A percentile compares a stretch with the other conserved stretches of the same genome.
Conservation (phyloP, 2,113 vertebrate genomes). For the Calidris pygmaea region DNA sequence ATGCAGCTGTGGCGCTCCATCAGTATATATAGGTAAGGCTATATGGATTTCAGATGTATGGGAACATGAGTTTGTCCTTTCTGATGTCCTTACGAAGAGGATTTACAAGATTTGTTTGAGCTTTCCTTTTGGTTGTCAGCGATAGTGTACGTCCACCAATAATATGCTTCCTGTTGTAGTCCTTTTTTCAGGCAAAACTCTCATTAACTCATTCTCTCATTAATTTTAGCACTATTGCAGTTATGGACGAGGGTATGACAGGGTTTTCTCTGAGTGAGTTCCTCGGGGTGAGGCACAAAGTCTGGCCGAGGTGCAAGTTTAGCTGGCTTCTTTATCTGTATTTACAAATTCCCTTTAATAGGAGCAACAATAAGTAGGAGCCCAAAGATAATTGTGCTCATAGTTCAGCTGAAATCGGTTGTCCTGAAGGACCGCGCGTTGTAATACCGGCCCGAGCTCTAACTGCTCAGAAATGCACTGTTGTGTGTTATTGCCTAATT, state of each 20-base stretch:
- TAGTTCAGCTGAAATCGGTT: background rate
- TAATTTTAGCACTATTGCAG: background rate
- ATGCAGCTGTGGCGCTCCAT: slow-evolving; percentile 13
- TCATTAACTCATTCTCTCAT: background rate
- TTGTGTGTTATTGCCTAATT: slow-evolving; percentile 53
- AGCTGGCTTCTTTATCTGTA: slow-evolving; percentile 21
- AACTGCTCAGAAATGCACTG: slow-evolving; percentile 12
- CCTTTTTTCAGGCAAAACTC: background rate
- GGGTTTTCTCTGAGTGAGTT: background rate
- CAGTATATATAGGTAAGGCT: slow-evolving; percentile 39
- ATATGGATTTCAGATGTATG: slow-evolving; percentile 48
- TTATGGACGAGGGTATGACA: background rate
- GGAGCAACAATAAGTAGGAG: slow-evolving; percentile 47
- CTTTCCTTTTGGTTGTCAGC: slow-evolving; percentile 37
- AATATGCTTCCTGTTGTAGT: background rate
- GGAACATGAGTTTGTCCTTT: slow-evolving; percentile 29
- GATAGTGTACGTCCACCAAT: slow-evolving; percentile 7
- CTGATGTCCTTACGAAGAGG: slow-evolving; percentile 44
- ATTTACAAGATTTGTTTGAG: slow-evolving; percentile 49
- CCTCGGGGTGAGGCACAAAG: background rate
- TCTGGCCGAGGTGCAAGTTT: background rate
- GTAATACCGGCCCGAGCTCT: background rate
- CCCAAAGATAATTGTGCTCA: slow-evolving; percentile 14
- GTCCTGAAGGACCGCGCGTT: slow-evolving; percentile 5
- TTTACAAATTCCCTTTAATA: slow-evolving; percentile 35